These are phyloP conservation scores for Cyanistes caeruleus DNA, from an alignment of 2,113 vertebrate species.

Conservation along the genomic window DNA sequence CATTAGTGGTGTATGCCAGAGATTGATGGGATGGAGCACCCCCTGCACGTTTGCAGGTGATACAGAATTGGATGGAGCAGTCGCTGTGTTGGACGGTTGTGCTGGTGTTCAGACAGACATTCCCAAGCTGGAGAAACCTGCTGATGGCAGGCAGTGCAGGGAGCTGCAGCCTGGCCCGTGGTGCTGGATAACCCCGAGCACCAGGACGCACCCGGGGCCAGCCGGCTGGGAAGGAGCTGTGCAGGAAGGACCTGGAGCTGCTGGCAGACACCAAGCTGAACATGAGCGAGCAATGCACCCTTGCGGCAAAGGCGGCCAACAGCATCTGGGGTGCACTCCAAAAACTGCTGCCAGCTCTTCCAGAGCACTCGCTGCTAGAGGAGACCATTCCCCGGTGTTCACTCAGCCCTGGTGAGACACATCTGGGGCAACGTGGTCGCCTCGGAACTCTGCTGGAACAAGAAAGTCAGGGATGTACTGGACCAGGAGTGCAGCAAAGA, in stretches of 20 bases:
- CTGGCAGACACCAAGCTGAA: not conserved
- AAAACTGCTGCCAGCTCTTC: not conserved
- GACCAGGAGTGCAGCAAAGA: not conserved
- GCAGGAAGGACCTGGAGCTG: not conserved
- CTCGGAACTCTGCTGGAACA: accelerated
- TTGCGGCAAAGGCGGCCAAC: not conserved
- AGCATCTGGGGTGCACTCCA: not conserved
- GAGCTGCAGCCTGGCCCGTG: accelerated
- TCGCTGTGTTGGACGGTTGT: not conserved
- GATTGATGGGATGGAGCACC: too few relatives aligned
- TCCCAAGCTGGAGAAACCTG: not conserved
- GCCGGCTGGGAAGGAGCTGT: accelerated
- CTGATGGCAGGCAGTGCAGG: accelerated
- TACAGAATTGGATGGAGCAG: not conserved
- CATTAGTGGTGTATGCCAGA: not conserved
- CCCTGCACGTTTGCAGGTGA: not conserved
- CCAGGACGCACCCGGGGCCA: accelerated
- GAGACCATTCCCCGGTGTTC: not conserved
- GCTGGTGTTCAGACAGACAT: not conserved
- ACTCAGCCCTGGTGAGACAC: not conserved
- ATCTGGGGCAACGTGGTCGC: accelerated
- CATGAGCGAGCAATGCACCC: not conserved
- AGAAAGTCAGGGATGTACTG: not conserved
- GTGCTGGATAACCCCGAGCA: not conserved
- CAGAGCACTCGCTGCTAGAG: accelerated